Evolutionary conservation across 2,888 invertebrate genomes (phyloP), one percentile per base, ranked within the genome.

Genomic region (Drosophila meridiana): DNA sequence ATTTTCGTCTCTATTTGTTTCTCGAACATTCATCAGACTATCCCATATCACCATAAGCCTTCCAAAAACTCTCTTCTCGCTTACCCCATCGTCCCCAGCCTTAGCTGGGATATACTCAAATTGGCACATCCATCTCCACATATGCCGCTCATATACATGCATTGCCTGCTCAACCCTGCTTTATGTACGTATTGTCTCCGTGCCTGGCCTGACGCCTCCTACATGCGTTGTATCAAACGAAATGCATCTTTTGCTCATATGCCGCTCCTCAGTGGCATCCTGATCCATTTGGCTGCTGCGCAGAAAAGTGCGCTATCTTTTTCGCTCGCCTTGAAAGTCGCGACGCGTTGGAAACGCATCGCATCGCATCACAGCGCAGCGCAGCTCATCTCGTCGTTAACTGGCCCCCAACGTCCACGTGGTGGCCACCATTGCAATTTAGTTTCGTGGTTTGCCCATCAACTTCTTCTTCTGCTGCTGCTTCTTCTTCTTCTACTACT

Each of bases 231-330:
- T 26, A 56, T 30, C 40, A 42, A 42, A 11, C n/a, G n/a, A 32
- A 56, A 56, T 58, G 26, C 58, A 45, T 34, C 60, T 60, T 32
- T 13, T 60, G 30, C 60, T 40, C 14, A 13, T 32, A 40, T 56
- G 50, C 26, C 32, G 40, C 40, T 56, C 2, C 59, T 61, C 38
- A 36, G 28, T 20, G 38, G 11, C 11, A 20, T 52, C 70, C 38
- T 38, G 52, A 43, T 53, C 52, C 38, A 28, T 66, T 55, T 34
- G 43, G 68, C 36, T 50, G 69, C 59, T 86, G 79, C 85, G 79
- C 85, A 82, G 79, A 87, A 78, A 85, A 89, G 83, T 62, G 70
- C 81, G 88, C 88, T 79, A 85, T 87, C 89, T 89, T 89, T 87
- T 87, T 87, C 82, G 79, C 90, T 81, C 87, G 72, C 71, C 76